These are phyloP conservation scores for Hipparchia semele DNA, from an alignment of 2,888 invertebrate species.

Conservation along the genomic window DNA sequence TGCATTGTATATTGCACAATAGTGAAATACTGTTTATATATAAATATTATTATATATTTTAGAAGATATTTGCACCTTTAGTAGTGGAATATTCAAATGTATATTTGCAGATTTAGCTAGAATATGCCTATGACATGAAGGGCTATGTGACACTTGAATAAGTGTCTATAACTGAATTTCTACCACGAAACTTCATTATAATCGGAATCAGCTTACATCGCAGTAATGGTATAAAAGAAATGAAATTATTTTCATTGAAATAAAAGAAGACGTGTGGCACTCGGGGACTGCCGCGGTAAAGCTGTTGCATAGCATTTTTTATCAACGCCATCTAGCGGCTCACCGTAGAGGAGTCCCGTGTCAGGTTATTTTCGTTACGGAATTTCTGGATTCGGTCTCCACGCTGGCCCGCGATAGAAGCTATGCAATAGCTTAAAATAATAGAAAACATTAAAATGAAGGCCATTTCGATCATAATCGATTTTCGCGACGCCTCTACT, in stretches of 20 bases:
- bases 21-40: slow-evolving; percentile 72
- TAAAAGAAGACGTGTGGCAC: too few species aligned
- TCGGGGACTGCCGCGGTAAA: too few species aligned
- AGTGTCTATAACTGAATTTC: slow-evolving; percentile 40
- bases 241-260: background rate
- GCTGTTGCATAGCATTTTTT: too few species aligned
- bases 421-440: background rate
- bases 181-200: slow-evolving; percentile 25
- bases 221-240: slow-evolving; percentile 7
- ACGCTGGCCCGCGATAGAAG: too few species aligned
- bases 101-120: slow-evolving; percentile 79
- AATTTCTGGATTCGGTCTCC: too few species aligned
- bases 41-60: slow-evolving; percentile 72
- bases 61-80: slow-evolving; percentile 81
- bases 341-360: too few species aligned
- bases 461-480: slow-evolving; percentile 21
- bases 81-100: slow-evolving; percentile 78
- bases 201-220: background rate
- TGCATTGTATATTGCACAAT: slow-evolving; percentile 80
- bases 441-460: slow-evolving; percentile 16
- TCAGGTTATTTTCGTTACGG: too few species aligned
- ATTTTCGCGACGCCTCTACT: slow-evolving; percentile 26
- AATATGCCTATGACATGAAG: slow-evolving; percentile 57
- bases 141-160: slow-evolving; percentile 56
- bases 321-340: too few species aligned